A percentile compares a stretch with the other conserved stretches of the same genome.
Conservation (phyloP, 1,140 invertebrate species). For the Drosophila kepulauana region DNA sequence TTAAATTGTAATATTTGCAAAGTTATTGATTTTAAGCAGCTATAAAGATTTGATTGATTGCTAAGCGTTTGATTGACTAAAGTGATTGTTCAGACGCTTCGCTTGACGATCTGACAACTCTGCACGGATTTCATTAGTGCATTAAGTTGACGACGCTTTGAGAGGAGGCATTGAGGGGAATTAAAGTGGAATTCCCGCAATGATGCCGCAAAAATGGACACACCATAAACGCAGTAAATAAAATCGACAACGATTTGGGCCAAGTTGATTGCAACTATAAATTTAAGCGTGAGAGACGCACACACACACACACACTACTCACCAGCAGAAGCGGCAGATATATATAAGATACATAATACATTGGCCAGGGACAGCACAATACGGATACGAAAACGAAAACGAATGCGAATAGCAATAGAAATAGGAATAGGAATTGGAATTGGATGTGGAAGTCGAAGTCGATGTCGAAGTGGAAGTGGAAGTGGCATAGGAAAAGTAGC, state of each 20-base stretch:
- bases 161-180: background rate
- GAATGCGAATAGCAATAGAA: constrained; percentile 6
- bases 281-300: constrained; percentile 21
- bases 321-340: constrained; percentile 18
- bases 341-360: constrained; percentile 35
- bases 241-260: constrained; percentile 36
- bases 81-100: background rate
- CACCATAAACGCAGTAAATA: constrained; percentile 28
- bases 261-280: constrained; percentile 53
- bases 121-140: constrained; percentile 1
- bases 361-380: constrained; percentile 3
- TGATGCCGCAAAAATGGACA: constrained; percentile 26
- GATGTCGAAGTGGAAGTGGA: background rate
- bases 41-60: no score
- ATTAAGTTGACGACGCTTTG: constrained; percentile 23
- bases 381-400: background rate
- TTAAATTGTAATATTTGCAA: no score
- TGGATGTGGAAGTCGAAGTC: background rate
- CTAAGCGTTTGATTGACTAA: no score
- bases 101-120: constrained; percentile 8
- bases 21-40: no score
- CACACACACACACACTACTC: constrained; percentile 12
- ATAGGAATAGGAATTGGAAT: background rate
- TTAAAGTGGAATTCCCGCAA: constrained; percentile 19
- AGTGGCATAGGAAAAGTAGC: constrained; percentile 15